Evolutionary conservation across 2,888 invertebrate genomes (phyloP).

Genomic region (Tricholauxania praeusta): DNA sequence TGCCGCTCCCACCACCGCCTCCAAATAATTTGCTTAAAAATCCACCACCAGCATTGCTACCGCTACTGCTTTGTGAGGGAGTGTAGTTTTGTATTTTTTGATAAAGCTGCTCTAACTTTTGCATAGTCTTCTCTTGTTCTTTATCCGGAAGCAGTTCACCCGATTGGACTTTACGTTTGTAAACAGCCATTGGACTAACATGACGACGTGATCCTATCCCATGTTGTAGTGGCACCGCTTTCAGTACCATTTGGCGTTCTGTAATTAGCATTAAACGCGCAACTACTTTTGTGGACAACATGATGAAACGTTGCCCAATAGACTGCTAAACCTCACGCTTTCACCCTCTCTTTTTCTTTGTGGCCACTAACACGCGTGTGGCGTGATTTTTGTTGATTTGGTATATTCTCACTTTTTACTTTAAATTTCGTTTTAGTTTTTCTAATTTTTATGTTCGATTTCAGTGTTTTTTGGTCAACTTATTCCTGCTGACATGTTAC

Average conservation of each 20-base stretch:
- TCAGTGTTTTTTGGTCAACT: conserved; percentile 30
- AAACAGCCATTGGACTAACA: conserved; percentile 69
- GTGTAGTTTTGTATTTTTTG: conserved; percentile 68
- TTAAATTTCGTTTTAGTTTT: neutral
- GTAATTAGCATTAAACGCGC: conserved; percentile 21
- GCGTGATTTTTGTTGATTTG: neutral
- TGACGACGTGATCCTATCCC: conserved; percentile 52
- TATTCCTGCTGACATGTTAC: conserved; percentile 43
- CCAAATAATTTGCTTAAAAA: conserved; percentile 50
- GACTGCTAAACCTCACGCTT: neutral
- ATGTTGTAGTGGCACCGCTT: conserved; percentile 20
- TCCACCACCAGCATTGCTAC: conserved; percentile 39
- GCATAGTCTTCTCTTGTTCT: conserved; percentile 79
- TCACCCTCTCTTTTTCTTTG: neutral
- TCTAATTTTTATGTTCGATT: neutral
- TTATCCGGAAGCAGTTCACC: conserved; percentile 76
- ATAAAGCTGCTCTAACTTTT: conserved; percentile 76
- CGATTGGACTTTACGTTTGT: conserved; percentile 72
- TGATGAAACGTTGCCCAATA: conserved; percentile 12
- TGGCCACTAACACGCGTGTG: too few species aligned
- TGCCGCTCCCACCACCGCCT: conserved; percentile 40
- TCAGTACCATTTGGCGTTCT: conserved; percentile 40
- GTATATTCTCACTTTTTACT: neutral
- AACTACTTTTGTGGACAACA: conserved; percentile 36
- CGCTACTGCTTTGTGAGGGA: conserved; percentile 45